These are phyloP conservation scores for Agonopterix arenella DNA, from an alignment of 2,888 invertebrate species.

Conservation along the genomic window DNA sequence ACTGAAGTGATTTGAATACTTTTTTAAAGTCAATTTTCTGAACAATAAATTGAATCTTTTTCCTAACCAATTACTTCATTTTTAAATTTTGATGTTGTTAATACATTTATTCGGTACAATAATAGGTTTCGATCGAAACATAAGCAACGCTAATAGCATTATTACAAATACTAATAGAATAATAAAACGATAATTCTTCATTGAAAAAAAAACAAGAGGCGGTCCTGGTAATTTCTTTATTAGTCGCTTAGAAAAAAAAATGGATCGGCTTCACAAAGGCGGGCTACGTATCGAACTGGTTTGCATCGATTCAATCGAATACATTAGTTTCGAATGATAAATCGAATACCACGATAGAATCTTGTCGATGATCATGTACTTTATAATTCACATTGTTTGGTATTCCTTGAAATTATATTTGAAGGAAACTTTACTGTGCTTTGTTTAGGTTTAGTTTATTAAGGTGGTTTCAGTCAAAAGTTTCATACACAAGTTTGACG, in stretches of 20 bases:
- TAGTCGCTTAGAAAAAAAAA: slow-evolving; percentile 11
- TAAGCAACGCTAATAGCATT: slow-evolving; percentile 34
- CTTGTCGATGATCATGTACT: slow-evolving; percentile 23
- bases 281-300: slow-evolving; percentile 34
- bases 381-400: slow-evolving; percentile 18
- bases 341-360: slow-evolving; percentile 33
- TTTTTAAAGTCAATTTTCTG: too few relatives aligned
- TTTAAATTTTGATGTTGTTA: too few relatives aligned
- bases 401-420: slow-evolving; percentile 1
- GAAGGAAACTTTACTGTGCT: too few relatives aligned
- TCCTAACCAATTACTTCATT: too few relatives aligned
- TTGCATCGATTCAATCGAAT: slow-evolving; percentile 33
- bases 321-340: slow-evolving; percentile 49
- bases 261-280: slow-evolving; percentile 21
- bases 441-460: too few relatives aligned
- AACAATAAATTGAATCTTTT: too few relatives aligned
- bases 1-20: too few relatives aligned
- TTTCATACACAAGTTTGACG: too few relatives aligned
- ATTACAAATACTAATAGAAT: slow-evolving; percentile 35
- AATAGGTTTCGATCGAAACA: not conserved
- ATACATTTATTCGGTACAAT: too few relatives aligned
- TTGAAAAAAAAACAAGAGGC: slow-evolving; percentile 12
- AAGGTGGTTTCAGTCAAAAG: too few relatives aligned
- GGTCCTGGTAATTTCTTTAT: slow-evolving; percentile 26
- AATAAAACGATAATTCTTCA: slow-evolving; percentile 30